Percentiles rank a stretch among this genome's conserved stretches.
These are phyloP conservation scores for Conops quadrifasciatus DNA, from an alignment of 2,888 invertebrate species.

Conservation along the genomic window DNA sequence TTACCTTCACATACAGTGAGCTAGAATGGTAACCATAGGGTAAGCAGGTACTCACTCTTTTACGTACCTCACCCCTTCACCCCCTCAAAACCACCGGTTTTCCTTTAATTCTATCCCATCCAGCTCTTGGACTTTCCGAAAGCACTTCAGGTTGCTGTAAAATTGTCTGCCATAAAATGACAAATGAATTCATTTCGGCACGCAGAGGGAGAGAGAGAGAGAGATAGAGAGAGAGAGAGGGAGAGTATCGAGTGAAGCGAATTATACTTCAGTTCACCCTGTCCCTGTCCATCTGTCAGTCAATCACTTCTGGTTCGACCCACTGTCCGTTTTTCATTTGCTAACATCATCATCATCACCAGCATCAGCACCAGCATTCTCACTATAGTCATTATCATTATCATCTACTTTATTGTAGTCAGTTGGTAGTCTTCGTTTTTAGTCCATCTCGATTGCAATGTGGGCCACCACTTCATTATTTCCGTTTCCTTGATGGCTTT, in stretches of 20 bases:
- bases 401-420: too few relatives aligned
- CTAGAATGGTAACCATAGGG: too few relatives aligned
- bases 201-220: background rate
- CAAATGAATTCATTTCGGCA: conserved; percentile 29
- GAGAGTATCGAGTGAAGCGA: background rate
- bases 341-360: background rate
- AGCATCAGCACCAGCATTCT: background rate
- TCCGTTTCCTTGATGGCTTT: conserved; percentile 36
- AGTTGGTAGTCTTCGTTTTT: background rate
- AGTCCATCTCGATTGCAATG: background rate
- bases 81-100: background rate
- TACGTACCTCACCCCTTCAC: background rate
- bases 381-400: too few relatives aligned
- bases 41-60: background rate
- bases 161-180: conserved; percentile 30
- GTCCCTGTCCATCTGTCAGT: background rate
- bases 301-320: background rate
- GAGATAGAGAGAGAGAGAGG: too few relatives aligned
- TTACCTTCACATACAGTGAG: too few relatives aligned
- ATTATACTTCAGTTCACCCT: background rate
- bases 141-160: background rate
- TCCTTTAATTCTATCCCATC: background rate
- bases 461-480: conserved; percentile 35
- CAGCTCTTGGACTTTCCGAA: background rate
- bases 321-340: background rate